Evolutionary conservation across 2,888 invertebrate species (phyloP), one percentile per base, ranked within the genome.

Genomic region (Melanostoma mellinum): DNA sequence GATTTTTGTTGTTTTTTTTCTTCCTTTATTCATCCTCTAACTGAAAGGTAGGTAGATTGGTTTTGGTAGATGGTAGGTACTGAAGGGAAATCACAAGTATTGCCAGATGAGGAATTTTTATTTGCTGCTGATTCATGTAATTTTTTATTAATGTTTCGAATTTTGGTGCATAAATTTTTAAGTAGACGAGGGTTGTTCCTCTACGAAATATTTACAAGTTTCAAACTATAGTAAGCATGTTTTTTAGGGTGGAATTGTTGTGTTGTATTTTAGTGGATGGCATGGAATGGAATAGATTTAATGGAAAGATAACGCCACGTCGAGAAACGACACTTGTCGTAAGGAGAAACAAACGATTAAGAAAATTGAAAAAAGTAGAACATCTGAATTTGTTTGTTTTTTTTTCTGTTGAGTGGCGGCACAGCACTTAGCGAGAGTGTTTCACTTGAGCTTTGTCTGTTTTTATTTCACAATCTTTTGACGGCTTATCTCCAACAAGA

Each of bases 31-130:
- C 79, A 69, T 69, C 75, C 69, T 58, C 65, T 52, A 6, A 33
- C 10, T 46, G 46, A 36, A 20, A 20, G 20, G 20, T 35, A 3
- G 36, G 4, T n/a, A 6, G 30, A 36, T 33, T 46, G 61, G 48
- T 48, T n/a, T n/a, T n/a, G 61, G 48, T 48, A 30, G 20, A 53
- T 4, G 4, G 44, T 10, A 46, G 44, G 6, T 8, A 33, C 6
- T 44, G 55, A 60, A 68, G 69, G 74, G 56, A 69, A 69, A 69
- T 60, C 9, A 10, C 52, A 9, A 38, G 81, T 76, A 72, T 76
- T 81, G 33, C 76, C 81, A 81, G 81, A 72, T 76, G 67, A 30
- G 55, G 8, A 60, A 60, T 35, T 58, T 33, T 30, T 65, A 9
- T 52, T 56, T 6, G 38, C 30, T 48, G 36, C 9, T 36, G 33